Evolutionary conservation across 2,797 vertebrate genomes (phyloP).

Genomic region (Antennarius maculatus): DNA sequence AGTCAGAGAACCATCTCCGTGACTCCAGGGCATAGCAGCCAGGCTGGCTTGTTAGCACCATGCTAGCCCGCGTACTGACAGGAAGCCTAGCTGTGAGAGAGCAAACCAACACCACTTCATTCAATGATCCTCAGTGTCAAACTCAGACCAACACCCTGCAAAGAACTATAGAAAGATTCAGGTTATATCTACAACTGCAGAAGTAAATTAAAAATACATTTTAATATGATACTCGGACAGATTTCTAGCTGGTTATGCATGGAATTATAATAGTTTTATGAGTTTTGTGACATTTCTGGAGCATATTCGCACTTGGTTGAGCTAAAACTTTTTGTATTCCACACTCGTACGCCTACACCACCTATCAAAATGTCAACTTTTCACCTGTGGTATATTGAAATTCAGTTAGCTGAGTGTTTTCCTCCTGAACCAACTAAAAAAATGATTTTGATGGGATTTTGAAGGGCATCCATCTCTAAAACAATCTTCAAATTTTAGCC

Average conservation of each 20-base stretch:
- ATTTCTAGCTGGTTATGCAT: background rate
- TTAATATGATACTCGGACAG: background rate
- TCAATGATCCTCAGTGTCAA: constrained; percentile 53
- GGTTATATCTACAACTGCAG: background rate
- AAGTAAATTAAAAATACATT: no score
- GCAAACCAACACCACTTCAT: constrained; percentile 52
- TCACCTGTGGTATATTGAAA: background rate
- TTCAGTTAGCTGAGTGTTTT: background rate
- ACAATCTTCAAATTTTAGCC: background rate
- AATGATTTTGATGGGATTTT: background rate
- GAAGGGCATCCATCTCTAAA: background rate
- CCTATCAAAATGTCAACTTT: background rate
- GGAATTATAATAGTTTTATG: background rate
- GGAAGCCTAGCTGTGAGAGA: constrained; percentile 36
- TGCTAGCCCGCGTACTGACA: constrained; percentile 44
- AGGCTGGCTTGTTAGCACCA: constrained; percentile 54
- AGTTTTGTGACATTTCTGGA: background rate
- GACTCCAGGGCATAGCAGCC: constrained; percentile 45
- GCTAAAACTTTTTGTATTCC: background rate
- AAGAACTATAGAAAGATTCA: background rate
- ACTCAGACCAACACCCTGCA: constrained; percentile 5
- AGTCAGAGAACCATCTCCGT: constrained; percentile 42
- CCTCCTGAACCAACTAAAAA: background rate
- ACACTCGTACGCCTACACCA: background rate
- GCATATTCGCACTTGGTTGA: background rate